Evolutionary conservation across 2,888 invertebrate species (phyloP).

Genomic region (Onchidella celtica): DNA sequence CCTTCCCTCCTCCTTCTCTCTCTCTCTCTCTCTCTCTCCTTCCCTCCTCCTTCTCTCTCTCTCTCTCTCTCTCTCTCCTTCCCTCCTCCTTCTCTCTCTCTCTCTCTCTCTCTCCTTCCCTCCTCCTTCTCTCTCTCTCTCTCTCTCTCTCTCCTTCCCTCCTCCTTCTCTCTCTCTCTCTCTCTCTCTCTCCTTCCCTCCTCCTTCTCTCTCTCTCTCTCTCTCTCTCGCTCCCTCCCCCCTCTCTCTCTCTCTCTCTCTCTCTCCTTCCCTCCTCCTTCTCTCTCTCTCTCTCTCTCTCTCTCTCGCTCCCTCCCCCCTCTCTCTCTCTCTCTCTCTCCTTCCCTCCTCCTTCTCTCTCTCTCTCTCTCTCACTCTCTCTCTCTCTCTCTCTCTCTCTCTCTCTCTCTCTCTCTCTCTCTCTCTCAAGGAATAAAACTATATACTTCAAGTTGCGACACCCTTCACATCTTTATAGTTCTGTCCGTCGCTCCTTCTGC

Average conservation of each 20-base stretch:
- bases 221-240: too few relatives aligned
- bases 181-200: slow-evolving; percentile 2
- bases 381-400: background rate
- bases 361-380: background rate
- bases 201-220: background rate
- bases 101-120: background rate
- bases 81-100: background rate
- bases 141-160: slow-evolving; percentile 2
- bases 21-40: background rate
- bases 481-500: background rate
- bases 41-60: background rate
- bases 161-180: background rate
- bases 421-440: background rate
- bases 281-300: too few relatives aligned
- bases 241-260: slow-evolving; percentile 6
- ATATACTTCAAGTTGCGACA: background rate
- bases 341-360: background rate
- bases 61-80: background rate
- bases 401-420: background rate
- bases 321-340: background rate
- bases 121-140: background rate
- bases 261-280: background rate
- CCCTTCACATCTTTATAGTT: background rate
- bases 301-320: too few relatives aligned
- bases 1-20: background rate